Evolutionary conservation across 2,888 invertebrate species (phyloP), one percentile per base, ranked within the genome.

Genomic region (Chaetogeoica ovagalla): DNA sequence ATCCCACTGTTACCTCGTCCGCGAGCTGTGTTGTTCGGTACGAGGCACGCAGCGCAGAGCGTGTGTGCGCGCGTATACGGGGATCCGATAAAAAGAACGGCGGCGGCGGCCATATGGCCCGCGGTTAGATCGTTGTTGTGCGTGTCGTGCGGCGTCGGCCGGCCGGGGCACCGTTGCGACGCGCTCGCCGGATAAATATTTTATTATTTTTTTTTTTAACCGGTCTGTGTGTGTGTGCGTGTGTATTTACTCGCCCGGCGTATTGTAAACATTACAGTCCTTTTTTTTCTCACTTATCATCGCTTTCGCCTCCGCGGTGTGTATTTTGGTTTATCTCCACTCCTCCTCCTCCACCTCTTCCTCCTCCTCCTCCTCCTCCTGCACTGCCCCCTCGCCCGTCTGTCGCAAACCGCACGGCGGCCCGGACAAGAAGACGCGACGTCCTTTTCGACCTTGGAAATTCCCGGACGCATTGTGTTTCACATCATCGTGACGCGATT

Each of bases 201-300:
- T 48, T 48, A 1, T 48, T 39, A 6, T 39, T 39, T 4, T 39
- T 7, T 43, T 48, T 48, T 48, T 48, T 48, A 48, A 2, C 48
- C 13, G 13, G 48, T 48, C 13, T 48, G 48, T 43, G 48, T 48
- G 11, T 15, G 11, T 15, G 11, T 15, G 11, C 3, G 11, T 7
- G 48, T 48, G 11, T 48, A 3, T 13, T 13, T 48, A 48, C 48
- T 13, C 48, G 48, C 9, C 43, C n/a, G 59, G 15, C 21, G 21
- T 30, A n/a, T 15, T 55, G 73, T 74, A 74, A 74, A 74, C 73
- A 74, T 74, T 11, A 74, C 73, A 37, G 73, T 30, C 30, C 30
- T 30, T 30, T 30, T 30, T 30, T 48, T 62, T 73, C n/a, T 43
- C 23, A 75, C 65, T 75, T 57, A 75, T 75, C 74, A 75, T 75